Evolutionary conservation across 2,888 invertebrate species (phyloP).

Genomic region (Sminthurinus aureus): DNA sequence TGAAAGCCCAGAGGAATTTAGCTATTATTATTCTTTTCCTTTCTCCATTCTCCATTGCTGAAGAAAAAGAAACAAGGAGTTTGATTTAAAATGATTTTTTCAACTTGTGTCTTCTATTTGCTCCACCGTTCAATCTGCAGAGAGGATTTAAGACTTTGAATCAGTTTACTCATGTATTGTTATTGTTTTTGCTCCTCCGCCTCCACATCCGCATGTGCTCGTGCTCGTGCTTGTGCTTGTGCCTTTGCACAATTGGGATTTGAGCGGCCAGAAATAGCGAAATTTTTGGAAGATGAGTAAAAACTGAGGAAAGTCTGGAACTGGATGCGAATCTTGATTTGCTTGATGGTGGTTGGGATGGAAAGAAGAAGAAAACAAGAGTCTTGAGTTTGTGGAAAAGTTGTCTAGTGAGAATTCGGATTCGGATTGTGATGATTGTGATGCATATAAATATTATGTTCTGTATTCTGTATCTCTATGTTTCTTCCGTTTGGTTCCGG

Average conservation of each 20-base stretch:
- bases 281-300: not conserved
- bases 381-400: conserved; percentile 18
- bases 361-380: not conserved
- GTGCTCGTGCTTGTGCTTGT: not conserved
- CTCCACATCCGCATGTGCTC: too few species aligned
- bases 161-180: not conserved
- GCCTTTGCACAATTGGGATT: conserved; percentile 6
- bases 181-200: too few species aligned
- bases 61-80: not conserved
- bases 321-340: conserved; percentile 17
- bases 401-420: conserved; percentile 30
- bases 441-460: conserved; percentile 3
- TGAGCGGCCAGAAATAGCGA: conserved; percentile 5
- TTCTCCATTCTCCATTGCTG: not conserved
- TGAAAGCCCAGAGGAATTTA: conserved; percentile 13
- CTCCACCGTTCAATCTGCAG: not conserved
- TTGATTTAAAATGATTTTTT: conserved; percentile 21
- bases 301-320: not conserved
- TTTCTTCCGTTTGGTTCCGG: too few species aligned
- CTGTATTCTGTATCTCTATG: not conserved
- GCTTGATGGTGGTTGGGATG: too few species aligned
- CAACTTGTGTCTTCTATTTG: not conserved
- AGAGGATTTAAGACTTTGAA: not conserved
- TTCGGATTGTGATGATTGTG: not conserved
- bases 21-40: conserved; percentile 14